These are phyloP conservation scores for Champsocephalus gunnari DNA, from an alignment of 2,797 vertebrate species.

Conservation along the genomic window DNA sequence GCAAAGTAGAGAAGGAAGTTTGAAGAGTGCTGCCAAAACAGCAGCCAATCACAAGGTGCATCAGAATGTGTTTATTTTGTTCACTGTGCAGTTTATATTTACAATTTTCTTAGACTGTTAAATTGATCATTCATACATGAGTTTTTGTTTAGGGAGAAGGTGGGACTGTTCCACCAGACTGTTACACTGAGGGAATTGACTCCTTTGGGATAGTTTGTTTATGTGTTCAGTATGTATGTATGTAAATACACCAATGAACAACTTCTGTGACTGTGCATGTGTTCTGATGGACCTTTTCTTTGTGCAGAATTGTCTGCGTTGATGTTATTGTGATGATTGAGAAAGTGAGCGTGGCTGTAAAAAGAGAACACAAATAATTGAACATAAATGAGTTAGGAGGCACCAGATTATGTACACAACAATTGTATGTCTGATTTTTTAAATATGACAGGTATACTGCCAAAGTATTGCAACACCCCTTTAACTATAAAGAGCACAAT, in stretches of 20 bases:
- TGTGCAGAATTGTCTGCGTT: constrained; percentile 3
- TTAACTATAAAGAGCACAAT: neutral
- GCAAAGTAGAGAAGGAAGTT: constrained; percentile 5
- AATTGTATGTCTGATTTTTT: too few relatives aligned
- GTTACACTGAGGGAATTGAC: constrained; percentile 12
- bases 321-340: constrained; percentile 3
- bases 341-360: constrained; percentile 1
- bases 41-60: neutral
- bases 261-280: neutral
- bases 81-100: constrained; percentile 19
- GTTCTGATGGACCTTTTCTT: constrained; percentile 6
- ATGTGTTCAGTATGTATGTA: neutral
- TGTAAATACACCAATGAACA: constrained; percentile 13
- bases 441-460: too few relatives aligned
- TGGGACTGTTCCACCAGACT: constrained; percentile 17
- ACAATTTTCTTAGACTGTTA: neutral
- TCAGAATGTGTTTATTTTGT: neutral
- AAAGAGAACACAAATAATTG: too few relatives aligned
- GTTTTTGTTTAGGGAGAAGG: neutral
- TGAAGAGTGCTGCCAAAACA: neutral
- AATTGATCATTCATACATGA: constrained; percentile 5
- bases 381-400: too few relatives aligned
- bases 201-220: constrained; percentile 3
- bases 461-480: too few relatives aligned
- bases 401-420: too few relatives aligned